Conservation (phyloP, 2,888 invertebrate species). For the Venustoraphidia nigricollis region DNA sequence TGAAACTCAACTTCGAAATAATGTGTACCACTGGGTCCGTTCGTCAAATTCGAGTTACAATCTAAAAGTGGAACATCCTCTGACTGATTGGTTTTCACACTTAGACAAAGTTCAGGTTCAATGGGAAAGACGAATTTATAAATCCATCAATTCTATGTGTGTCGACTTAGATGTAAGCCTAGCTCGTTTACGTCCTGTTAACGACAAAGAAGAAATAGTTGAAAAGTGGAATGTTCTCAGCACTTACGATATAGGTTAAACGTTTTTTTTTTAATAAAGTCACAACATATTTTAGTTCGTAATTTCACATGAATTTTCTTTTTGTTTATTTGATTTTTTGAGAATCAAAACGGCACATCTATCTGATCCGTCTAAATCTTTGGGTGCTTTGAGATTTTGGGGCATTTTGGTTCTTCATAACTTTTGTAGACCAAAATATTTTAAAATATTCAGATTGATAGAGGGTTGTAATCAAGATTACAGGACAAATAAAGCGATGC, state of each 20-base stretch:
- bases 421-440: too few relatives aligned
- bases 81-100: slow-evolving; percentile 36
- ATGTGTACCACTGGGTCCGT: slow-evolving; percentile 69
- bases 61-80: slow-evolving; percentile 18
- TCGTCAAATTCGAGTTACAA: slow-evolving; percentile 24
- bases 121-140: slow-evolving; percentile 90
- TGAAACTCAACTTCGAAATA: slow-evolving; percentile 69
- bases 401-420: too few relatives aligned
- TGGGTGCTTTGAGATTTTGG: too few relatives aligned
- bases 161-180: slow-evolving; percentile 75
- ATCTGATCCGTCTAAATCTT: too few relatives aligned
- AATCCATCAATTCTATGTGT: slow-evolving; percentile 91
- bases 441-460: too few relatives aligned
- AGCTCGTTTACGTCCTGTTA: slow-evolving; percentile 55
- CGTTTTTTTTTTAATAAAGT: slow-evolving; percentile 4
- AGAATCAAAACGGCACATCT: too few relatives aligned
- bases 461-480: too few relatives aligned
- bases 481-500: too few relatives aligned
- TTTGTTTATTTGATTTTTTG: too few relatives aligned
- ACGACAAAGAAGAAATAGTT: slow-evolving; percentile 67
- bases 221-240: slow-evolving; percentile 89
- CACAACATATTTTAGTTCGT: slow-evolving; percentile 1
- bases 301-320: neutral
- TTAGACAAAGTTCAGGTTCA: slow-evolving; percentile 72
- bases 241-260: slow-evolving; percentile 68